Conservation (phyloP, 2,888 invertebrate species). For the Galeopsomyia nigrocyanea region DNA sequence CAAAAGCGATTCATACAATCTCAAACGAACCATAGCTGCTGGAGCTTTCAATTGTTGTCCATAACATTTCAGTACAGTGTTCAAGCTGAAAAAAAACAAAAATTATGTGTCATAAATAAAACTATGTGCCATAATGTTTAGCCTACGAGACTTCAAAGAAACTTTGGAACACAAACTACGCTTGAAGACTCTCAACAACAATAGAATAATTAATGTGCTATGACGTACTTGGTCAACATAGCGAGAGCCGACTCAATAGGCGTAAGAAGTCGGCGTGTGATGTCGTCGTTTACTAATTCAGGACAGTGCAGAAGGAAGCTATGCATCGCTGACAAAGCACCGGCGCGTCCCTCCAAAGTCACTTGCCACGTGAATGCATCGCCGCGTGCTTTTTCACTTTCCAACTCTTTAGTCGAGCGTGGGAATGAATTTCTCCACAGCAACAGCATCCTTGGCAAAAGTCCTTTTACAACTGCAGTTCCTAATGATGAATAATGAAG, state of each 20-base stretch:
- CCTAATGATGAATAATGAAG: conserved; percentile 70
- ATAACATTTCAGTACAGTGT: conserved; percentile 87
- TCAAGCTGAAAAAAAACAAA: conserved; percentile 75
- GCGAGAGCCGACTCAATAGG: conserved; percentile 96
- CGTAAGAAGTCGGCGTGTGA: conserved; percentile 86
- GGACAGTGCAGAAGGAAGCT: conserved; percentile 93
- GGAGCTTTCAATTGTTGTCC: conserved; percentile 95
- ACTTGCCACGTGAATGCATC: conserved; percentile 99
- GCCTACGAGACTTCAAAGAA: too few relatives aligned
- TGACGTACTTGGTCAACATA: conserved; percentile 88
- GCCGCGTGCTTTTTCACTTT: conserved; percentile 94
- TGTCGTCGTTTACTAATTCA: conserved; percentile 92
- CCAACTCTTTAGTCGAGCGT: conserved; percentile 94
- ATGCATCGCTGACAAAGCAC: conserved; percentile 95
- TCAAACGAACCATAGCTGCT: conserved; percentile 91
- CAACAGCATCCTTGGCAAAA: conserved; percentile 92
- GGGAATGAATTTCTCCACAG: conserved; percentile 99
- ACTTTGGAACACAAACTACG: too few relatives aligned
- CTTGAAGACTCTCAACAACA: too few relatives aligned
- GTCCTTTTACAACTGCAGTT: conserved; percentile 90
- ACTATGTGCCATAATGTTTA: too few relatives aligned
- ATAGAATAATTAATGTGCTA: conserved; percentile 3
- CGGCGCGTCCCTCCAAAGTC: conserved; percentile 95
- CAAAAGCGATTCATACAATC: conserved; percentile 90
- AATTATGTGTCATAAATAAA: background rate